Percentiles rank a stretch among this genome's conserved stretches.
Evolutionary conservation across 2,888 invertebrate genomes (phyloP).

Genomic region (Agrenia bidenticulata): DNA sequence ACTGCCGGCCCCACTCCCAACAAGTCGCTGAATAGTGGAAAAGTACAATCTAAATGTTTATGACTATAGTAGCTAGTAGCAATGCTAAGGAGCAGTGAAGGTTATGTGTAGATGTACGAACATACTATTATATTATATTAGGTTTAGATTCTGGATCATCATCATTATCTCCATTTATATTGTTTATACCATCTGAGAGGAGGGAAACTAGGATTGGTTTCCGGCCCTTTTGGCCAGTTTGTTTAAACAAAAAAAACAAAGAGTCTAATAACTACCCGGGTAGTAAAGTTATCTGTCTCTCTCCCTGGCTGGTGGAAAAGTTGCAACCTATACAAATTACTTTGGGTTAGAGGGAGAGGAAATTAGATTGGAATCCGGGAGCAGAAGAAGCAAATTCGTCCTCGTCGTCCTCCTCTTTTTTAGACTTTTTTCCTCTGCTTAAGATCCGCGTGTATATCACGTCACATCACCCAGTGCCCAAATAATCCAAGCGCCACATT

Average conservation of each 20-base stretch:
- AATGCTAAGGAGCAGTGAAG: too few species aligned
- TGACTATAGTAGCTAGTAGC: too few species aligned
- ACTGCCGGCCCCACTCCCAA: constrained; percentile 6
- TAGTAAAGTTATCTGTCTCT: constrained; percentile 4
- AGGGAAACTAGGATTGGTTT: constrained; percentile 3
- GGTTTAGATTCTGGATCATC: background rate
- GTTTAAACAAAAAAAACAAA: constrained; percentile 2
- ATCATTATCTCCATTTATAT: constrained; percentile 10
- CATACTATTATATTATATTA: background rate
- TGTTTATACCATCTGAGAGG: background rate
- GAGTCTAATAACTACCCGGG: constrained; percentile 4
- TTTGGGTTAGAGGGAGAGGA: constrained; percentile 24
- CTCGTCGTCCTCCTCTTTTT: background rate
- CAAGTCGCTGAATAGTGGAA: background rate
- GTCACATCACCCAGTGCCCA: background rate
- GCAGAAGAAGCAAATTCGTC: constrained; percentile 18
- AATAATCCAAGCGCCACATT: too few species aligned
- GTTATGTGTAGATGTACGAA: background rate
- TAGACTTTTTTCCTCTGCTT: background rate
- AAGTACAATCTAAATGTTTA: too few species aligned
- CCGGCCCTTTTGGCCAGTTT: constrained; percentile 1
- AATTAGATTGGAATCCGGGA: constrained; percentile 32
- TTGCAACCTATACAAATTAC: constrained; percentile 23
- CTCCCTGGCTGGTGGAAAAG: constrained; percentile 7
- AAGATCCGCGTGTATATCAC: background rate